phyloP scores from a whole-genome alignment of 2,888 invertebrate species.

The Ormyrus rosae region DNA sequence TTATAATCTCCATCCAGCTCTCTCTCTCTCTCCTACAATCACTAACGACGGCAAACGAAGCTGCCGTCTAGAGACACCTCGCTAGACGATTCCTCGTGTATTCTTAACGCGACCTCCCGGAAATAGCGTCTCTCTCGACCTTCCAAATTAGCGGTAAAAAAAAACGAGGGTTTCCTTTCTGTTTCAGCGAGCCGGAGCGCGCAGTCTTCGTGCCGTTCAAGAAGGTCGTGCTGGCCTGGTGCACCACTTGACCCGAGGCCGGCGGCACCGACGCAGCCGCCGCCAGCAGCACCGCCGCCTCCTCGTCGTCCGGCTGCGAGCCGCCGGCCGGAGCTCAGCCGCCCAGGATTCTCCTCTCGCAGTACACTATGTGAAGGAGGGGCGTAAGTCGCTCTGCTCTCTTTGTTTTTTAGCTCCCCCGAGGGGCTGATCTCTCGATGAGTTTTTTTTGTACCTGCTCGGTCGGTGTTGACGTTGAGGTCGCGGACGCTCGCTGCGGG shows the following conservation, averaged over 20 bases:
- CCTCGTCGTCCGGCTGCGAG: slow-evolving; percentile 51
- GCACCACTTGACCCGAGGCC: slow-evolving; percentile 73
- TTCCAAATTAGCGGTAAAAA: slow-evolving; percentile 23
- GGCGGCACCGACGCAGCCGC: slow-evolving; percentile 55
- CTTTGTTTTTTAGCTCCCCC: too few relatives aligned
- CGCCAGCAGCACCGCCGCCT: slow-evolving; percentile 44
- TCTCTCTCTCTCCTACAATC: too few relatives aligned
- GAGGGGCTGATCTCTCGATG: not conserved
- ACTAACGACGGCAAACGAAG: too few relatives aligned
- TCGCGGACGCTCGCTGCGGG: too few relatives aligned
- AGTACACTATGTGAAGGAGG: slow-evolving; percentile 69
- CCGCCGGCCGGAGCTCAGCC: slow-evolving; percentile 56
- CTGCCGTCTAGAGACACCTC: slow-evolving; percentile 1
- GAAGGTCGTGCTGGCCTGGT: slow-evolving; percentile 89
- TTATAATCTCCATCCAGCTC: too few relatives aligned
- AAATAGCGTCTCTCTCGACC: slow-evolving; percentile 56
- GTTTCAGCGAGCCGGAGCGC: slow-evolving; percentile 79
- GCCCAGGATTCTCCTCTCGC: slow-evolving; percentile 70
- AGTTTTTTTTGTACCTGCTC: slow-evolving; percentile 5
- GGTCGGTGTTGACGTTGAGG: too few relatives aligned
- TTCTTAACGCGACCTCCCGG: slow-evolving; percentile 54
- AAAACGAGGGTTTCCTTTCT: not conserved
- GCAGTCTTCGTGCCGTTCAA: slow-evolving; percentile 87
- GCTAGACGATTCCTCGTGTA: not conserved
- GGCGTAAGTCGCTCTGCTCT: too few relatives aligned